phyloP scores from a whole-genome alignment of 2,888 invertebrate species.

The Calliphora vomitoria region DNA sequence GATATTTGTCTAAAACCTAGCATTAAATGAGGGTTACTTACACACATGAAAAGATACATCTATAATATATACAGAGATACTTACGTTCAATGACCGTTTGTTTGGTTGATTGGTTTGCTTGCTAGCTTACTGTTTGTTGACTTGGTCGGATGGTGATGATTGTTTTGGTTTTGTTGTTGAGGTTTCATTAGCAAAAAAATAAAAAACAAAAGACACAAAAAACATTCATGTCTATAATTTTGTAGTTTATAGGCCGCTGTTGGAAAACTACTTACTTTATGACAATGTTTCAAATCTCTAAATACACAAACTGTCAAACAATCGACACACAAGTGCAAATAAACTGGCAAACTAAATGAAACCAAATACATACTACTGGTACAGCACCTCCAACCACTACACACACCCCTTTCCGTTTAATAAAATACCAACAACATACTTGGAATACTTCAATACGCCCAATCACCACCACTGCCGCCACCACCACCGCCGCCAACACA shows the following conservation, averaged over 20 bases:
- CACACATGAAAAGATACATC: slow-evolving; percentile 4
- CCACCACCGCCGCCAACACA: slow-evolving; percentile 41
- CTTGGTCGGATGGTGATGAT: slow-evolving; percentile 22
- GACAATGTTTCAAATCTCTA: slow-evolving; percentile 48
- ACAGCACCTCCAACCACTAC: slow-evolving; percentile 9
- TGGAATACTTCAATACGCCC: slow-evolving; percentile 10
- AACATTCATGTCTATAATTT: background rate
- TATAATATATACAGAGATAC: background rate
- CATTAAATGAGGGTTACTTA: slow-evolving; percentile 53
- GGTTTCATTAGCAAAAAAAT: slow-evolving; percentile 62
- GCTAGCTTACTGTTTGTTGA: background rate
- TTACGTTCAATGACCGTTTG: slow-evolving; percentile 67
- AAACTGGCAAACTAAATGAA: slow-evolving; percentile 33
- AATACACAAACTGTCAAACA: background rate
- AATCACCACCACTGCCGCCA: background rate
- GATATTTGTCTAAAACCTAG: slow-evolving; percentile 55
- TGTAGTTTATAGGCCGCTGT: slow-evolving; percentile 1
- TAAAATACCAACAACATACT: slow-evolving; percentile 13
- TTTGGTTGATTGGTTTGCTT: slow-evolving; percentile 45
- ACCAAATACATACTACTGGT: slow-evolving; percentile 21
- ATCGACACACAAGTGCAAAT: slow-evolving; percentile 39
- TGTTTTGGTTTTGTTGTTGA: slow-evolving; percentile 58
- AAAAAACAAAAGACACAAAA: background rate
- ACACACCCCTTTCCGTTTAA: slow-evolving; percentile 23
- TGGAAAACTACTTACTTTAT: slow-evolving; percentile 25